These are phyloP conservation scores for Micropoecilia bifurca DNA, from an alignment of 2,797 vertebrate genomes.

Conservation along the genomic window DNA sequence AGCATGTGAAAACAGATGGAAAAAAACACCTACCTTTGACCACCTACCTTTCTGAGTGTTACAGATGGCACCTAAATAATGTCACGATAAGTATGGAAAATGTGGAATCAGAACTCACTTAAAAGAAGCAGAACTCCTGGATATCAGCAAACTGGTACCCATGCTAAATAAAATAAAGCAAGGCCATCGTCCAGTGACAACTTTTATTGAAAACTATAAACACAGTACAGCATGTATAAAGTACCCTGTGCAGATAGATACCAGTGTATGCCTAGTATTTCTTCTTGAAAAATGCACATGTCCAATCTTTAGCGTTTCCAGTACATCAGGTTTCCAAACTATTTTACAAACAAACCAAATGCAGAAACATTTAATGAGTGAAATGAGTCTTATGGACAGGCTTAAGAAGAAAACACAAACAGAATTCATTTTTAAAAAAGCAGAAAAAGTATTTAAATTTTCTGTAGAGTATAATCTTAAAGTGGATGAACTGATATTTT, in stretches of 20 bases:
- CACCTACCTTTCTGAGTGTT: not conserved
- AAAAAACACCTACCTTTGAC: not conserved
- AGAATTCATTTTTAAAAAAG: conserved; percentile 81
- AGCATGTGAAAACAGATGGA: not conserved
- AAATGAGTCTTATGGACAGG: conserved; percentile 89
- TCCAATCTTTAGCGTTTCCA: conserved; percentile 81
- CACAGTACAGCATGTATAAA: conserved; percentile 64
- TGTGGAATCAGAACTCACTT: not conserved
- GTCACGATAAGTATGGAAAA: not conserved
- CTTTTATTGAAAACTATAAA: conserved; percentile 72
- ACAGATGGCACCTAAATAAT: not conserved
- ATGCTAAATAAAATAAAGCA: not conserved
- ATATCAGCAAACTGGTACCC: not conserved
- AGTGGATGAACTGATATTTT: conserved; percentile 71
- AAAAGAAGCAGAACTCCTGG: not conserved
- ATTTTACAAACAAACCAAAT: conserved; percentile 88
- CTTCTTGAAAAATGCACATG: conserved; percentile 77
- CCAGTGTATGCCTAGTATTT: conserved; percentile 81
- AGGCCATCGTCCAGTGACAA: conserved; percentile 8
- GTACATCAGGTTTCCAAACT: conserved; percentile 85
- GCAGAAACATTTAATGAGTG: conserved; percentile 80
- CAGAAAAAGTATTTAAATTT: conserved; percentile 82
- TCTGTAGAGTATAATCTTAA: conserved; percentile 67
- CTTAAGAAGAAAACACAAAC: conserved; percentile 75
- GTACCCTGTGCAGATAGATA: conserved; percentile 87